Evolutionary conservation across 2,113 vertebrate genomes (phyloP), one percentile per base, ranked within the genome.

Genomic region (Scatophagus argus): DNA sequence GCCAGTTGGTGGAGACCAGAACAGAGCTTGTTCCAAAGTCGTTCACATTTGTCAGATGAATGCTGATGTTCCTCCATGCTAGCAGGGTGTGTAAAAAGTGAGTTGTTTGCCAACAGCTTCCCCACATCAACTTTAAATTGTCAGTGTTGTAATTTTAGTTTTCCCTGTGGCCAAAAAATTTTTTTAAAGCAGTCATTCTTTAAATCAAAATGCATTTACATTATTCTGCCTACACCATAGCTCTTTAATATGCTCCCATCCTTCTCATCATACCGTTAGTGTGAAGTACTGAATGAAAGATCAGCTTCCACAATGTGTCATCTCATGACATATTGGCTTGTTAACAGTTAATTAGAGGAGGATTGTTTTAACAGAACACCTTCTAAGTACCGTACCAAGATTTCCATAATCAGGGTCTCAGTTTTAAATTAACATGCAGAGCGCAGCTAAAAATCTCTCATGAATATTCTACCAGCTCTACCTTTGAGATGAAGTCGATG

Each of bases 381-480:
- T 61, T 43, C 67, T 27, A 77, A 73, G 32, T 14, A 34, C 31
- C 16, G 32, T 14, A 34, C 31, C 16, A 66, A 25, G 29, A 59
- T 70, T 73, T 69, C 11, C 36, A 75, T 72, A 54, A 58, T 71
- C 25, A 74, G 44, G 21, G 8, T 38, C 27, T 66, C n/a, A 7
- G 36, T n/a, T 80, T 59, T 13, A 17, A 12, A 32, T 74, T 41
- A 60, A 49, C 51, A 74, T 36, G 31, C 34, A 44, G 10, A 80
- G 67, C 52, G 41, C 59, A 65, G 32, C 25, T 63, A 23, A 23
- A 41, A 56, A 36, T 49, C 19, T 1, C 67, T 81, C 59, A 81
- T 85, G 47, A 59, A 70, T 85, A 72, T 79, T 79, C 27, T 39
- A 63, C n/a, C 59, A 60, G 36, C 68, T 52, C 4, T 27, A 47